Conservation (phyloP, 2,113 vertebrate genomes). For the Danionella cerebrum region DNA sequence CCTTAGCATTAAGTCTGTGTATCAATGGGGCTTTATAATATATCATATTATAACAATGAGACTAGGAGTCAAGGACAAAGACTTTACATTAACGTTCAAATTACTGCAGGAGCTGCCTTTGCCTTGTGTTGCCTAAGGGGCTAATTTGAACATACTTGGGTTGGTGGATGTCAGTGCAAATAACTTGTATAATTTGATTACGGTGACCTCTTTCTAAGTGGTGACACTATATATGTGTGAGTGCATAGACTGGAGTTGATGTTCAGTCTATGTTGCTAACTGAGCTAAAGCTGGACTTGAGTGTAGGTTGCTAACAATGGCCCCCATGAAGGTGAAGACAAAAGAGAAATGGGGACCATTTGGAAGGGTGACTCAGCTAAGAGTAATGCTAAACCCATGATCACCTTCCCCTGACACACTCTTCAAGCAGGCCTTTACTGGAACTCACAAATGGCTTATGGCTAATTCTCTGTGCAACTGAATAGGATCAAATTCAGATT, state of each 20-base stretch:
- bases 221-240: constrained; percentile 51
- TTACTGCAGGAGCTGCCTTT: not conserved
- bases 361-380: constrained; percentile 47
- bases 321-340: constrained; percentile 11
- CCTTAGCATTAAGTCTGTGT: not conserved
- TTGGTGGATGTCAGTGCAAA: constrained; percentile 20
- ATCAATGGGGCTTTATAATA: not conserved
- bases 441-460: constrained; percentile 14
- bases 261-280: constrained; percentile 38
- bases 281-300: constrained; percentile 39
- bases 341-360: constrained; percentile 21
- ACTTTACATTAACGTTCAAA: not conserved
- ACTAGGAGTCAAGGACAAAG: not conserved
- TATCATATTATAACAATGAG: not conserved
- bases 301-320: constrained; percentile 32
- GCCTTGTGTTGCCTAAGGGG: constrained; percentile 1
- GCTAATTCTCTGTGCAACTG: too few relatives aligned
- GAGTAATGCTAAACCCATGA: constrained; percentile 48
- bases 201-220: constrained; percentile 48
- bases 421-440: constrained; percentile 16
- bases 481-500: not conserved
- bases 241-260: constrained; percentile 44
- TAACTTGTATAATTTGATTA: constrained; percentile 59
- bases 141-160: constrained; percentile 25
- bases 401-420: constrained; percentile 43